Percentiles rank a stretch among this genome's conserved stretches.
These are phyloP conservation scores for Poeciliopsis gracilis DNA, from an alignment of 2,797 vertebrate species.

Conservation along the genomic window DNA sequence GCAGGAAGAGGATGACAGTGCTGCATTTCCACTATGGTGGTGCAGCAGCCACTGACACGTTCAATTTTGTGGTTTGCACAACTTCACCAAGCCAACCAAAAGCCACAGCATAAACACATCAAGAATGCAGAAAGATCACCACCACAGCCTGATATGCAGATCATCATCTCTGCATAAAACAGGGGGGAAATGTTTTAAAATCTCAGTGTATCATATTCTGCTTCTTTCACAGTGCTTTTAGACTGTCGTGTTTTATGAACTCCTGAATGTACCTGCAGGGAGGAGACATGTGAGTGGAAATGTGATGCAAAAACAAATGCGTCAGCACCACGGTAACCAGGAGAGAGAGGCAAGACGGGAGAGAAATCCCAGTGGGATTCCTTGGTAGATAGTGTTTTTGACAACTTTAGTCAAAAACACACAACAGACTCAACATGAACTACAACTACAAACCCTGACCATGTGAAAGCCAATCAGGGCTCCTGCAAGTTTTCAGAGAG, in stretches of 20 bases:
- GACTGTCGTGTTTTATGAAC: background rate
- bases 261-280: background rate
- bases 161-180: constrained; percentile 7
- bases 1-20: constrained; percentile 65
- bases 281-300: constrained; percentile 15
- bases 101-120: constrained; percentile 27
- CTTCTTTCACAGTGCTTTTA: constrained; percentile 6
- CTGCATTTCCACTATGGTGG: constrained; percentile 61
- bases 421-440: background rate
- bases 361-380: constrained; percentile 48
- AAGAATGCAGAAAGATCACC: constrained; percentile 18
- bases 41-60: constrained; percentile 43
- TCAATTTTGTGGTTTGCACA: constrained; percentile 44
- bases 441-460: constrained; percentile 1
- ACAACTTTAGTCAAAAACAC: constrained; percentile 44
- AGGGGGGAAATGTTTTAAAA: background rate
- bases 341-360: constrained; percentile 15
- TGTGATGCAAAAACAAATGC: constrained; percentile 46
- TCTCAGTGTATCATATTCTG: background rate
- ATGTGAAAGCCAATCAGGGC: constrained; percentile 9
- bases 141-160: constrained; percentile 23
- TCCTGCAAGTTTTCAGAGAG: background rate
- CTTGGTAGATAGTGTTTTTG: constrained; percentile 60
- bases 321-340: constrained; percentile 8
- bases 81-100: constrained; percentile 46